These are phyloP conservation scores for Chirona hameri DNA, from an alignment of 2,888 invertebrate genomes.

Conservation along the genomic window DNA sequence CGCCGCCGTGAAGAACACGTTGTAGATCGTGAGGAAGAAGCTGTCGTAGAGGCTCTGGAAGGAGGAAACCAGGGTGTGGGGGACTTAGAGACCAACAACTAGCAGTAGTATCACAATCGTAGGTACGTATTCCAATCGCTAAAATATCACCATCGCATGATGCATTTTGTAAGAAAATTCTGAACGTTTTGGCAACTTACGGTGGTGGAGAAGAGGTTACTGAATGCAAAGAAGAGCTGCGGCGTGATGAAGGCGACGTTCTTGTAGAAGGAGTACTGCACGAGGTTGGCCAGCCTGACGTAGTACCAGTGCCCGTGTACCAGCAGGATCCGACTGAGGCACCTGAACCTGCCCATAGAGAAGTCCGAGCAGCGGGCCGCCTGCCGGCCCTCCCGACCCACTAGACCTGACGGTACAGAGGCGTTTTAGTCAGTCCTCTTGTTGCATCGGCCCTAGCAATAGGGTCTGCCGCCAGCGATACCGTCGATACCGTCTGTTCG, in stretches of 20 bases:
- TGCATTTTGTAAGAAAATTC: no score
- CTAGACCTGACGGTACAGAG: slow-evolving; percentile 47
- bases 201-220: slow-evolving; percentile 51
- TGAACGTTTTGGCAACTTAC: no score
- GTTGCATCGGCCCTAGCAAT: no score
- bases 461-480: no score
- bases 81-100: no score
- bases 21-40: slow-evolving; percentile 69
- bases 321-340: slow-evolving; percentile 68
- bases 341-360: slow-evolving; percentile 76
- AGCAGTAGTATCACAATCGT: no score
- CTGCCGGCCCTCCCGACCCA: slow-evolving; percentile 59
- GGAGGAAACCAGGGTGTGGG: no score
- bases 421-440: no score
- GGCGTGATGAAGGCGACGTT: slow-evolving; percentile 70
- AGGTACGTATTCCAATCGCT: no score
- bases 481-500: no score
- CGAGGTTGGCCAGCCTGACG: slow-evolving; percentile 65
- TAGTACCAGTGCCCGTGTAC: slow-evolving; percentile 84
- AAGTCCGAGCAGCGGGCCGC: slow-evolving; percentile 73
- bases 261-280: slow-evolving; percentile 83
- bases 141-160: no score
- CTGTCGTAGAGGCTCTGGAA: slow-evolving; percentile 60
- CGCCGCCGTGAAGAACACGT: slow-evolving; percentile 68
- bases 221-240: slow-evolving; percentile 54